A percentile compares a stretch with the other conserved stretches of the same genome.
These are phyloP conservation scores for Protonemura montana DNA, from an alignment of 2,888 invertebrate species.

Conservation along the genomic window DNA sequence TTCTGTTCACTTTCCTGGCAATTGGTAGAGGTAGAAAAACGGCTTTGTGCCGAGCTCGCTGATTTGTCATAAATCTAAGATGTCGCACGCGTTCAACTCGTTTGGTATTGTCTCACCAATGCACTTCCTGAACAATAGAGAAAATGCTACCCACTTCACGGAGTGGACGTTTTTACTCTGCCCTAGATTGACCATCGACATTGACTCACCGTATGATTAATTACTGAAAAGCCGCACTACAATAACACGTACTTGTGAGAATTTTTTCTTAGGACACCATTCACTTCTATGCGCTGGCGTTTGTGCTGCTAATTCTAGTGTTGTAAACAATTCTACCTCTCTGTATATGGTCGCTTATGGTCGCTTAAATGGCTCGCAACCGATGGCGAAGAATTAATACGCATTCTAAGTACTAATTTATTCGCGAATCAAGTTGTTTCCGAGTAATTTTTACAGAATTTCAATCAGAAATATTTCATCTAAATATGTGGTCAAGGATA, in stretches of 20 bases:
- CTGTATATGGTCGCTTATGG: not conserved
- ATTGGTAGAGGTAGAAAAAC: too few species aligned
- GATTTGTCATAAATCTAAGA: not conserved
- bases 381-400: not conserved
- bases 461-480: not conserved
- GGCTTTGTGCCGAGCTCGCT: not conserved
- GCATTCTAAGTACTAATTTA: not conserved
- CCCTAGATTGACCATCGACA: not conserved
- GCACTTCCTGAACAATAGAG: not conserved
- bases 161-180: not conserved
- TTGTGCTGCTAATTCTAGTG: not conserved
- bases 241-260: not conserved
- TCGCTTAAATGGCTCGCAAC: not conserved
- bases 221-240: not conserved
- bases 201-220: not conserved
- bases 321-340: not conserved
- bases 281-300: not conserved
- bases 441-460: not conserved
- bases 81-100: not conserved
- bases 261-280: not conserved
- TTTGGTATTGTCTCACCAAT: not conserved
- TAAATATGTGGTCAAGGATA: not conserved
- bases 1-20: not conserved
- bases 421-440: not conserved
- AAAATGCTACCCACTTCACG: not conserved